Evolutionary conservation across 2,797 vertebrate species (phyloP).

Genomic region (Crocodylus rhombifer): DNA sequence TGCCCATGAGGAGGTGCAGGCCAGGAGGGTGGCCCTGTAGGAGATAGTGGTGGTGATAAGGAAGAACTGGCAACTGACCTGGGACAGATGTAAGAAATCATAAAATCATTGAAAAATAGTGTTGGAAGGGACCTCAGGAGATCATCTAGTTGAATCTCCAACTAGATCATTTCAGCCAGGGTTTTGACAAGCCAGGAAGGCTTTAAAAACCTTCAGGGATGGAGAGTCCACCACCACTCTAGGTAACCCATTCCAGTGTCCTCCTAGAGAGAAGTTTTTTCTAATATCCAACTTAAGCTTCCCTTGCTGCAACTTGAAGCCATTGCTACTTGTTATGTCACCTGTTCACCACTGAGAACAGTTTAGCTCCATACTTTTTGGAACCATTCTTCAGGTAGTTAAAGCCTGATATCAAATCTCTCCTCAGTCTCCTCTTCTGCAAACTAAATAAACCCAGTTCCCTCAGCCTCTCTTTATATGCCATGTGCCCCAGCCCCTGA

Average conservation of each 20-base stretch:
- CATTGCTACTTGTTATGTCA: rapidly evolving
- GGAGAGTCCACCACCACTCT: background rate
- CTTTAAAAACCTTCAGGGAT: background rate
- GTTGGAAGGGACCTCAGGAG: background rate
- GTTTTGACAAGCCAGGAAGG: background rate
- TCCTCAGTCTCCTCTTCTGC: too few relatives aligned
- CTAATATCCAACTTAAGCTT: background rate
- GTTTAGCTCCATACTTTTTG: background rate
- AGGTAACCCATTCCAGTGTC: background rate
- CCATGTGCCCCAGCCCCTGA: too few relatives aligned
- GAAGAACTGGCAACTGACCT: too few relatives aligned
- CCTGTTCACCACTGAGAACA: background rate
- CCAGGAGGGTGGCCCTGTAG: too few relatives aligned
- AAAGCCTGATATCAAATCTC: background rate
- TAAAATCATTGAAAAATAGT: background rate
- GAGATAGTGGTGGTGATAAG: too few relatives aligned
- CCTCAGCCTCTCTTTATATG: too few relatives aligned
- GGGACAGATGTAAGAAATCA: too few relatives aligned
- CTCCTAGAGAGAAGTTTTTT: background rate
- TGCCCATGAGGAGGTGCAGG: too few relatives aligned
- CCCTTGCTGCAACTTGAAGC: background rate
- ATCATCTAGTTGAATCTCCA: background rate
- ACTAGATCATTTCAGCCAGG: background rate
- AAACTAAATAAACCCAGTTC: too few relatives aligned
- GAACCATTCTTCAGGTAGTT: background rate